Evolutionary conservation across 92 coral and sea anemone species (phyloP).

Genomic region (Epizoanthus fatuus): DNA sequence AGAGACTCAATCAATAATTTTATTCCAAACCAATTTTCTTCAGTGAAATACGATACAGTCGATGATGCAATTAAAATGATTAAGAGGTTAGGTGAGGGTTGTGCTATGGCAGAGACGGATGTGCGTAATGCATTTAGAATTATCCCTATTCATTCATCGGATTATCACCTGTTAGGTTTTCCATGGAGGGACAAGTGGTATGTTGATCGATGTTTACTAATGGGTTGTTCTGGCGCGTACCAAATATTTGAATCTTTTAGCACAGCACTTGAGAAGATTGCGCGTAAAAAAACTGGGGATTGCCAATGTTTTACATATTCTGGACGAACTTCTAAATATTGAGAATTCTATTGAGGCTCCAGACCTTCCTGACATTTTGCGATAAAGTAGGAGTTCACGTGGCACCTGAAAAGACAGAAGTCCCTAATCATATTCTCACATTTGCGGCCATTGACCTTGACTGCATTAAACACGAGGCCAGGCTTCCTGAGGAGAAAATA

Average conservation of each 20-base stretch:
- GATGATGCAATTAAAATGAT: slow-evolving; percentile 55
- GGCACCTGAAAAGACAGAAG: slow-evolving; percentile 25
- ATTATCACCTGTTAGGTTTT: slow-evolving; percentile 45
- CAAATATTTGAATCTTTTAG: slow-evolving; percentile 46
- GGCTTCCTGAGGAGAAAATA: slow-evolving; percentile 12
- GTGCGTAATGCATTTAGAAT: slow-evolving; percentile 54
- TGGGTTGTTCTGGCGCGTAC: slow-evolving; percentile 54
- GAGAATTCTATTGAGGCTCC: not conserved
- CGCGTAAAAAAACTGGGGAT: slow-evolving; percentile 44
- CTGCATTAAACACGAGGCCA: not conserved
- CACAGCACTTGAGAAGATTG: slow-evolving; percentile 60
- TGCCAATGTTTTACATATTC: slow-evolving; percentile 19
- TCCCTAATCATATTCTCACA: not conserved
- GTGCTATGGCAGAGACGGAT: slow-evolving; percentile 57
- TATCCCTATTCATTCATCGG: slow-evolving; percentile 54
- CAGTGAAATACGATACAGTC: slow-evolving; percentile 58
- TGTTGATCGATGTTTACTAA: slow-evolving; percentile 52
- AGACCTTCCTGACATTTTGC: slow-evolving; percentile 6
- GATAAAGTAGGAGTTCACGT: not conserved
- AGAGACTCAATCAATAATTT: slow-evolving; percentile 54
- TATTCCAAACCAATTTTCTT: slow-evolving; percentile 36
- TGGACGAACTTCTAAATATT: slow-evolving; percentile 54
- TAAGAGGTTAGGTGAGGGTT: slow-evolving; percentile 40
- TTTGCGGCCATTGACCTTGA: slow-evolving; percentile 45
- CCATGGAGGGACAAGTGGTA: slow-evolving; percentile 41